These are phyloP conservation scores for Leptinotarsa peninsularis DNA, from an alignment of 2,888 invertebrate genomes.

Conservation along the genomic window DNA sequence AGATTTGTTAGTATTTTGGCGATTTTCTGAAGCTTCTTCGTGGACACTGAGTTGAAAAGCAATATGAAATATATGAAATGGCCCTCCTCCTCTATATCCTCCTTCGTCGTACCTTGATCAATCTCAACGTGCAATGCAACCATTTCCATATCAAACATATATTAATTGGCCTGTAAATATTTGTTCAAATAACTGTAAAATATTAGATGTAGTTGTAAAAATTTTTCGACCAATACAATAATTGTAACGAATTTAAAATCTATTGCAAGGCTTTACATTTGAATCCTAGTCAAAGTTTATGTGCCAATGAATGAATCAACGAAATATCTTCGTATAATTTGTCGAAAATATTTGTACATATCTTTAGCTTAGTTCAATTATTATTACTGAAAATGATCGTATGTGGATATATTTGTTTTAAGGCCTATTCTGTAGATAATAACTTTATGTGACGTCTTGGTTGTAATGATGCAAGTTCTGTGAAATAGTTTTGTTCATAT, in stretches of 20 bases:
- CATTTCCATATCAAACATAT: slow-evolving; percentile 42
- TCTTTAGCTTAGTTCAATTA: slow-evolving; percentile 47
- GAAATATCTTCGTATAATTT: slow-evolving; percentile 59
- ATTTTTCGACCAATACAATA: slow-evolving; percentile 57
- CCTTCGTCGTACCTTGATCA: not conserved
- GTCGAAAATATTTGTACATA: slow-evolving; percentile 60
- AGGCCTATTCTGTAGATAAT: slow-evolving; percentile 53
- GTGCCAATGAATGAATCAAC: slow-evolving; percentile 60
- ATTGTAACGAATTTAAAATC: slow-evolving; percentile 54
- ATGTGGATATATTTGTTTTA: slow-evolving; percentile 46
- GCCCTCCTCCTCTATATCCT: too few relatives aligned
- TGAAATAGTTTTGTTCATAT: slow-evolving; percentile 16
- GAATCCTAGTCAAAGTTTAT: slow-evolving; percentile 55
- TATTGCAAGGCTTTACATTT: slow-evolving; percentile 44
- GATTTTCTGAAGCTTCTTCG: too few relatives aligned
- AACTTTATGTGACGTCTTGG: slow-evolving; percentile 27
- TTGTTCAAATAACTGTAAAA: slow-evolving; percentile 36
- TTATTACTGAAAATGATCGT: slow-evolving; percentile 23
- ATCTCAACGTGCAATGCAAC: slow-evolving; percentile 43
- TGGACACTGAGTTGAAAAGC: too few relatives aligned
- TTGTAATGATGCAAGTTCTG: slow-evolving; percentile 12
- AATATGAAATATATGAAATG: too few relatives aligned
- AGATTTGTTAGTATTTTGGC: too few relatives aligned
- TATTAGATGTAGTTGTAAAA: slow-evolving; percentile 43
- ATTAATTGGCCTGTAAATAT: slow-evolving; percentile 39